Evolutionary conservation across 2,888 invertebrate species (phyloP).

Genomic region (Coleophora deauratella): DNA sequence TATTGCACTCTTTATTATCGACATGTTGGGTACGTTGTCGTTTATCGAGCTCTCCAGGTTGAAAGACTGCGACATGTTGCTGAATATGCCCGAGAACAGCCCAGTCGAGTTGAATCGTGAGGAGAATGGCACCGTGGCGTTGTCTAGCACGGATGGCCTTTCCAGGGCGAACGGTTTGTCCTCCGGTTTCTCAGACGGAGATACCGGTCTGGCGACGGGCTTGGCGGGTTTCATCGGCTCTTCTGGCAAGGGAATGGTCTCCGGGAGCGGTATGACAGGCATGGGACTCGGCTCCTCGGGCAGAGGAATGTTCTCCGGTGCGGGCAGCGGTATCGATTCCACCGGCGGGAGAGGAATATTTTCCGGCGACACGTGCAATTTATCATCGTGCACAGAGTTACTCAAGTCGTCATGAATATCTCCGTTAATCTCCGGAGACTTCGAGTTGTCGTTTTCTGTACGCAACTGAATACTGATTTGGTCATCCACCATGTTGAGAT

Average conservation of each 20-base stretch:
- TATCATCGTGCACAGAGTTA: constrained; percentile 38
- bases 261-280: constrained; percentile 42
- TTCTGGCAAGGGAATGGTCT: constrained; percentile 55
- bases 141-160: constrained; percentile 42
- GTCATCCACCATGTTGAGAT: constrained; percentile 69
- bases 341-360: constrained; percentile 58
- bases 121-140: constrained; percentile 42
- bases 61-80: constrained; percentile 50
- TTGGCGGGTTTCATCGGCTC: constrained; percentile 42
- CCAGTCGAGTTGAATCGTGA: constrained; percentile 57
- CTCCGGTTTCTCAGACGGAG: constrained; percentile 25
- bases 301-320: constrained; percentile 52
- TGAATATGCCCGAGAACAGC: constrained; percentile 62
- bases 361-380: constrained; percentile 47
- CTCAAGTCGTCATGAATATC: constrained; percentile 48
- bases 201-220: constrained; percentile 17
- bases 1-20: constrained; percentile 68
- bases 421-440: constrained; percentile 46
- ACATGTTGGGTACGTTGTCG: constrained; percentile 60
- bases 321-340: constrained; percentile 62
- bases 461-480: constrained; percentile 66
- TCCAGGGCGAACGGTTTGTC: constrained; percentile 26
- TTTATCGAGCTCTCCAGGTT: constrained; percentile 43
- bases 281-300: constrained; percentile 52
- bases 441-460: constrained; percentile 43